Evolutionary conservation across 2,888 invertebrate genomes (phyloP), one percentile per base, ranked within the genome.

Genomic region (Acleris cristana): DNA sequence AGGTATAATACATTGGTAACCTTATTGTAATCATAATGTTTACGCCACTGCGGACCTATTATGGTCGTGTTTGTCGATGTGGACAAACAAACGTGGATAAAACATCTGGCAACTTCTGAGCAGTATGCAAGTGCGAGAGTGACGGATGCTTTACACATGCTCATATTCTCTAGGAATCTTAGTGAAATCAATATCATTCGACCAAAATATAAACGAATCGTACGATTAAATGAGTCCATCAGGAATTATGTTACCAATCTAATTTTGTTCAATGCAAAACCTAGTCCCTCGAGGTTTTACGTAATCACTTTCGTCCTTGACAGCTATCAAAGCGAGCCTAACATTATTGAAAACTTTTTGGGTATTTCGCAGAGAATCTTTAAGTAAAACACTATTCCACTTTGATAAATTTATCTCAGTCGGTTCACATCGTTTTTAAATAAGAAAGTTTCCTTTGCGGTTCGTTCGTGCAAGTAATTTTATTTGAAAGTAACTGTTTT

Each of bases 401-500:
- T 55, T 55, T 55, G 40, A 57, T n/a, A 26, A 45, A n/a, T 49
- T 30, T 23, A 58, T 18, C 14, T 48, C 12, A 58, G 26, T 10
- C 18, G 1, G 18, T 48, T 18, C 49, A 48, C 44, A 48, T 58
- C 48, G 49, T 59, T 59, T 59, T 48, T 51, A 49, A 51, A 34
- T 16, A n/a, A 30, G 30, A 30, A 60, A 60, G 51, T 60, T 51
- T 51, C 34, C 34, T 51, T 60, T 60, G 51, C 59, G 23, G 45
- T 48, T 30, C 30, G 34, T 16, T 60, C 34, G 49, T 16, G 14
- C 19, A 34, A 34, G 51, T 34, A 51, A 60, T 60, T 60, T 40
- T 30, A 51, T 60, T 59, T n/a, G 12, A 6, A 51, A 60, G 59
- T 51, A 58, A 58, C 48, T 18, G 58, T 58, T 48, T 58, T 48